Evolutionary conservation across 2,797 vertebrate species (phyloP), one percentile per base, ranked within the genome.

Genomic region (Synanceia verrucosa): DNA sequence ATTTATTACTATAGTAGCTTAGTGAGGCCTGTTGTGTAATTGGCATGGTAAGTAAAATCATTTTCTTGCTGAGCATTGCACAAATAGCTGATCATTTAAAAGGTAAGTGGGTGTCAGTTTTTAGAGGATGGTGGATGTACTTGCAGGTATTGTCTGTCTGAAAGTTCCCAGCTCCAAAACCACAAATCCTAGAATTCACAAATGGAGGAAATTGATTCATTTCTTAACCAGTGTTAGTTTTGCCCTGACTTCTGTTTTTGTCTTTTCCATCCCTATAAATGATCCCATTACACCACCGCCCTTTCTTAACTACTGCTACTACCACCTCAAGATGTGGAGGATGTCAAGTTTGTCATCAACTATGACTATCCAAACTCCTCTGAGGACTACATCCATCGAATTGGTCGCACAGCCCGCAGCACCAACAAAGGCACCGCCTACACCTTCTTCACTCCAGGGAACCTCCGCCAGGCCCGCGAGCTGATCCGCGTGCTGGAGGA

Each of bases 261-360:
- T 84, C 34, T 87, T 71, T 61, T 72, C 76, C 67, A 2, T 39
- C 70, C 69, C 73, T 65, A 31, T 52, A 26, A 81, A 67, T 53
- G 37, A 44, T 57, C 69, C 65, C 48, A 9, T 28, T 55, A n/a
- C 79, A 4, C 56, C 37, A 0, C 10, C n/a, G n/a, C 29, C 10
- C 29, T 5, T 8, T 37, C 33, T 36, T 43, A n/a, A 37, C 52
- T 2, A 6, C 63, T 13, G 34, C 52, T 2, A 6, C 63, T 13
- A 7, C 78, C 8, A 47, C 46, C n/a, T 44, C 66, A 28, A 98
- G 97, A 99, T 2, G 97, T 99, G 95, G 97, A 99, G 91, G 97
- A 99, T 72, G 95, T 99, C 81, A 99, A 99, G 94, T 99, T 99
- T 93, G 97, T 99, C 91, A 99, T 99, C 95, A 99, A 99, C 87